A percentile compares a stretch with the other conserved stretches of the same genome.
Evolutionary conservation across 37 sponge, comb jelly and placozoan genomes (phyloP).

Genomic region (Trichoplax adhaerens): DNA sequence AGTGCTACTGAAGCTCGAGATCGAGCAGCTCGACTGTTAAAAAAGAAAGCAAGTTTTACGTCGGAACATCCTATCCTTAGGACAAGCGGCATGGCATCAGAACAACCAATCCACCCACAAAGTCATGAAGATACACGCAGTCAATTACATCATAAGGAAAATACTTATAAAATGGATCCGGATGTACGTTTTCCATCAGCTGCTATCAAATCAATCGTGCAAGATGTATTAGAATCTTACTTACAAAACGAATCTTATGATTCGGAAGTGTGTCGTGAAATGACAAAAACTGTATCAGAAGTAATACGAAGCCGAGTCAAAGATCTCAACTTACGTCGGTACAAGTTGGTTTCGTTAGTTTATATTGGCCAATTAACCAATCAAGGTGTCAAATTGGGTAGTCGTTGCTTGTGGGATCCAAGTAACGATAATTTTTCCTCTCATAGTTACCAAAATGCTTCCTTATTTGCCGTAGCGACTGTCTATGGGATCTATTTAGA

Average conservation of each 20-base stretch:
- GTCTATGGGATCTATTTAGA: constrained; percentile 88
- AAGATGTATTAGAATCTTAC: constrained; percentile 31
- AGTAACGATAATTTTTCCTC: constrained; percentile 69
- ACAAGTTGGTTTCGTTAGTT: constrained; percentile 69
- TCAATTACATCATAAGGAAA: constrained; percentile 15
- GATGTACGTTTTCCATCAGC: constrained; percentile 23
- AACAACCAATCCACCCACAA: too few relatives aligned
- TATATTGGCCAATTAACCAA: constrained; percentile 66
- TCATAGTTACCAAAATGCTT: constrained; percentile 56
- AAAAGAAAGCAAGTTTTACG: too few relatives aligned
- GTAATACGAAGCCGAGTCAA: constrained; percentile 62
- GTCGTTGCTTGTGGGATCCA: constrained; percentile 85
- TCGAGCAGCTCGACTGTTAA: too few relatives aligned
- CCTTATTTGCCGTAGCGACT: constrained; percentile 72
- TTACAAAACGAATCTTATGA: constrained; percentile 59
- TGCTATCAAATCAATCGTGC: constrained; percentile 36
- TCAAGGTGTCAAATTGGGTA: constrained; percentile 69
- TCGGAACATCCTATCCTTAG: too few relatives aligned
- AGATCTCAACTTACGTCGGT: constrained; percentile 60
- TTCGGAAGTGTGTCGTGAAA: constrained; percentile 30
- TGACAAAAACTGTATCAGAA: constrained; percentile 37
- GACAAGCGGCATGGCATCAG: too few relatives aligned
- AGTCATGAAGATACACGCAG: too few relatives aligned
- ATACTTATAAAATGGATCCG: constrained; percentile 75
- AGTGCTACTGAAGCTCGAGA: too few relatives aligned